A percentile compares a stretch with the other conserved stretches of the same genome.
phyloP scores from a whole-genome alignment of 2,797 vertebrate genomes.

The Poeciliopsis presidionis region DNA sequence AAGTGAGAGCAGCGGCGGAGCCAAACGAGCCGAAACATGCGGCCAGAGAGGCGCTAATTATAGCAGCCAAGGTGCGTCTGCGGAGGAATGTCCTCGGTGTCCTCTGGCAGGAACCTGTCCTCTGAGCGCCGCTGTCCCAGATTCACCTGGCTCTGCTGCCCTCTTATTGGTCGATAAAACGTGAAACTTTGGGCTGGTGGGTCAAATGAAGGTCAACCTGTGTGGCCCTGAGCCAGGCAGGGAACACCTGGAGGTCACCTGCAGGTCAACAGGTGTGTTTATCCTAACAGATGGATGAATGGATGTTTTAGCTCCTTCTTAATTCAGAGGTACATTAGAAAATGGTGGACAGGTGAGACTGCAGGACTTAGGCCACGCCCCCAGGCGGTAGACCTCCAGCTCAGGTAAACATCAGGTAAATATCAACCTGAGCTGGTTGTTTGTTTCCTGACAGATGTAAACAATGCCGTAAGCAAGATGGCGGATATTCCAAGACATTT shows the following conservation, averaged over 20 bases:
- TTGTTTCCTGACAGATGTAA: neutral
- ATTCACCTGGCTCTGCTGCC: neutral
- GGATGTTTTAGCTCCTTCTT: neutral
- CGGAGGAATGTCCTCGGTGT: neutral
- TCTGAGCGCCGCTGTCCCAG: neutral
- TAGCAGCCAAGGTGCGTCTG: slow-evolving; percentile 23
- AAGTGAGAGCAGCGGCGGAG: slow-evolving; percentile 35
- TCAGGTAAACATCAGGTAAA: neutral
- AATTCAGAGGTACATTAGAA: neutral
- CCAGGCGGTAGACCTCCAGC: neutral
- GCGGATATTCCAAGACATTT: neutral
- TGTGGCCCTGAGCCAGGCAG: neutral
- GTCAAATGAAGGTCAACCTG: neutral
- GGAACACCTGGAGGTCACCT: neutral
- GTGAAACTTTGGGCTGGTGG: neutral
- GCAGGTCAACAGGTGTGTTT: neutral
- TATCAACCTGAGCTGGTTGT: neutral
- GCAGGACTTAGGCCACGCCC: neutral
- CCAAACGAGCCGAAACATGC: slow-evolving; percentile 10
- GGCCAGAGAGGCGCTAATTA: slow-evolving; percentile 23
- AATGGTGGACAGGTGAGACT: neutral
- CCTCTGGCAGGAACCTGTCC: neutral
- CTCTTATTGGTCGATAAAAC: neutral
- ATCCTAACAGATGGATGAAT: neutral
- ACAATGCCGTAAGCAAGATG: neutral